Evolutionary conservation across 2,888 invertebrate genomes (phyloP), one percentile per base, ranked within the genome.

Genomic region (Macrosoma leucophasiata): DNA sequence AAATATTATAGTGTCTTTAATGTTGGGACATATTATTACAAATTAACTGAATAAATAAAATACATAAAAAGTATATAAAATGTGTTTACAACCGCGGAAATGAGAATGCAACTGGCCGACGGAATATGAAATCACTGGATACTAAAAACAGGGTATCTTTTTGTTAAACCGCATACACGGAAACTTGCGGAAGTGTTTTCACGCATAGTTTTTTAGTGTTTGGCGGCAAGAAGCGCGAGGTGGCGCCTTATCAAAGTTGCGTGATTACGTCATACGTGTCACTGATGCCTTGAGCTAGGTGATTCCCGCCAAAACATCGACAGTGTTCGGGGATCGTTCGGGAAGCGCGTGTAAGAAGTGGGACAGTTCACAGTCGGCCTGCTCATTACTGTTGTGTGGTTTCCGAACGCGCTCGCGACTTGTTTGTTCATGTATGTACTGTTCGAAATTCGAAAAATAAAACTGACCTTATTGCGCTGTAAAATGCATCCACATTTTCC

Each of bases 241-340:
- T 57, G 63, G 62, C 63, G 60, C 54, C 52, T n/a, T n/a, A n/a
- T n/a, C n/a, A 40, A 31, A 29, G 14, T 20, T 9, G 38, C 25
- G 29, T n/a, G n/a, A n/a, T 49, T 45, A 43, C 50, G 53, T 45
- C 52, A 57, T 46, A 51, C 55, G 56, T 59, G 58, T 60, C 61
- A 65, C 47, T 30, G 24, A 33, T 38, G 38, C 38, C 27, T 39
- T 48, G 48, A 55, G 44, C 52, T 51, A 50, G 38, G 33, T 31
- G 26, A 29, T 35, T 46, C 41, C 44, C 45, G 46, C 48, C 44
- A 46, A 49, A 51, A 46, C 33, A 30, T 41, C 30, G 34, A 29
- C 13, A 26, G 20, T 33, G 26, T 35, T 33, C 39, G 34, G 28
- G 33, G 31, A 22, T 28, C 18, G 13, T 30, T 29, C 29, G 9